Conservation (phyloP, 2,113 vertebrate species). For the Pelobates fuscus region DNA sequence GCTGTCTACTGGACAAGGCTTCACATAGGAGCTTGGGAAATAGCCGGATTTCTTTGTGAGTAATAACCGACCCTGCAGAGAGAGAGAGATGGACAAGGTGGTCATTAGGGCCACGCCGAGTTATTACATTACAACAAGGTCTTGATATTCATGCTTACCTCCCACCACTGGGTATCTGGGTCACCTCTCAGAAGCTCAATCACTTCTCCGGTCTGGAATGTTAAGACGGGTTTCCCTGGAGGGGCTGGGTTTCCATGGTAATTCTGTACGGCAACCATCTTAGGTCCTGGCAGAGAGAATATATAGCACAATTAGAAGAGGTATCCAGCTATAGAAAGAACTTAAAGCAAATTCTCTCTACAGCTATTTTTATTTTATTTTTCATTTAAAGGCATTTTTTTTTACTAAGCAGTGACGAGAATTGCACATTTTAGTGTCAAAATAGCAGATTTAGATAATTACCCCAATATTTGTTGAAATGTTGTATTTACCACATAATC, state of each 20-base stretch:
- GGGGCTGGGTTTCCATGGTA: slow-evolving; percentile 88
- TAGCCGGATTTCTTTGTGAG: slow-evolving; percentile 87
- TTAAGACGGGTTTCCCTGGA: slow-evolving; percentile 78
- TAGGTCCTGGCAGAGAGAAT: slow-evolving; percentile 76
- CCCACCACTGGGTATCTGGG: slow-evolving; percentile 91
- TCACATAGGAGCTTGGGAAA: slow-evolving; percentile 90
- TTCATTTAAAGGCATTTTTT: no score
- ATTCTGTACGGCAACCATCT: slow-evolving; percentile 92
- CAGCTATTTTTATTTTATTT: no score
- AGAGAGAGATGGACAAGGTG: background rate
- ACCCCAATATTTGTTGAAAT: no score
- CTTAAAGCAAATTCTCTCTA: no score
- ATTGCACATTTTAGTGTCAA: no score
- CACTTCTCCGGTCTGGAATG: slow-evolving; percentile 87
- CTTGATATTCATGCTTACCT: slow-evolving; percentile 67
- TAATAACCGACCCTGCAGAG: slow-evolving; percentile 80
- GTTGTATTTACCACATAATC: no score
- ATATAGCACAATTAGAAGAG: no score
- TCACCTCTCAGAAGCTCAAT: slow-evolving; percentile 93
- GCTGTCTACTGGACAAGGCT: slow-evolving; percentile 87
- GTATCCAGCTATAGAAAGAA: no score
- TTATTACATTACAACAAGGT: background rate
- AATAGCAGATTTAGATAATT: no score
- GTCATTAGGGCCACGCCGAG: background rate
- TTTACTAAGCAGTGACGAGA: no score